Evolutionary conservation across 2,113 vertebrate genomes (phyloP), one percentile per base, ranked within the genome.

Genomic region (Neolamprologus devosi): DNA sequence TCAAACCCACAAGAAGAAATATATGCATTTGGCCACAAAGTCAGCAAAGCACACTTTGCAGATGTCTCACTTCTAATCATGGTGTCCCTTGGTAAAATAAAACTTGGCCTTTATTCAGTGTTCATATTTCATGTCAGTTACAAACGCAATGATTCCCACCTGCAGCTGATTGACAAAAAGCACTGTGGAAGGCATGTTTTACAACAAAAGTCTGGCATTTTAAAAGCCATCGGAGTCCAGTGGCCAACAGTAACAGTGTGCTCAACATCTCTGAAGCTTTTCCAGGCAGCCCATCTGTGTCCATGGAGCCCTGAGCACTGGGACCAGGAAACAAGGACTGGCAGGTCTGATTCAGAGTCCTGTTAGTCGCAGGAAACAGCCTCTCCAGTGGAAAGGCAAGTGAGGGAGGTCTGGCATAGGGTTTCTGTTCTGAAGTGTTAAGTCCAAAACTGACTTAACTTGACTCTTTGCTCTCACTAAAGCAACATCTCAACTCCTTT

Each of bases 171-270:
- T 91, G 93, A 93, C 91, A 84, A n/a, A 19, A 63, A 83, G 83
- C 17, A 28, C 82, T 63, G 73, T 33, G 5, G 26, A 81, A 73
- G 88, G 45, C 80, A 78, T 93, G 94, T 96, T 94, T 95, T 93
- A 94, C 94, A 94, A 89, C 88, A 85, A 82, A 91, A 45, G 82
- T 91, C 86, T 93, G 83, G 80, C 49, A 70, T 87, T 92, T 91
- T 90, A 51, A 89, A 90, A 86, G 85, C 60, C 13, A 47, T 49
- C 82, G 37, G 68, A 55, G 68, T 63, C 81, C 47, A 51, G 42
- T 68, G 88, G 94, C 95, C 95, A 96, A 96, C 85, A 95, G 92
- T 90, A 95, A 95, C 93, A 94, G 81, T 81, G 79, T 85, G 78
- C 84, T 91, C 87, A 54, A 17, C 54, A 21, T 85, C 85, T 90